Conservation (phyloP, 2,797 vertebrate genomes). For the Lacerta viridis region DNA sequence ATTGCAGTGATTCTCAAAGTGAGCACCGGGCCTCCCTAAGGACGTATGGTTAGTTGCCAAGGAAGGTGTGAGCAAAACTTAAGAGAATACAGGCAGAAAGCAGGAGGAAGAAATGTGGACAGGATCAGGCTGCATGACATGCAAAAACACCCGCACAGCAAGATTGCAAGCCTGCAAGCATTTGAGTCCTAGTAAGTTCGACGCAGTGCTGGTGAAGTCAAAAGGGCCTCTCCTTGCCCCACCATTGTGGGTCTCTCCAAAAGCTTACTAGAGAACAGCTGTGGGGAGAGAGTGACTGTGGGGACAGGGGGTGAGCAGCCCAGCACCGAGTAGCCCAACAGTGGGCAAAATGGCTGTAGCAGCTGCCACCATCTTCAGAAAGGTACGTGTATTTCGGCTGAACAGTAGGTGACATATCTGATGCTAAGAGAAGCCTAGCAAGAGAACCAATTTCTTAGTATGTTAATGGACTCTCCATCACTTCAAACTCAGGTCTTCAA, state of each 20-base stretch:
- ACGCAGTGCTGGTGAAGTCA: background rate
- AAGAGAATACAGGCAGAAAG: background rate
- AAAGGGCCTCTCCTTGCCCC: background rate
- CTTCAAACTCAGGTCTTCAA: too few species aligned
- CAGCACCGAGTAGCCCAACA: background rate
- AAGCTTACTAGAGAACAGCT: background rate
- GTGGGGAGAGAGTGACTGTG: too few species aligned
- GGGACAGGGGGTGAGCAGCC: background rate
- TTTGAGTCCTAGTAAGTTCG: background rate
- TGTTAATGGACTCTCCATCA: background rate
- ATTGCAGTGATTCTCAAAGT: slow-evolving; percentile 16
- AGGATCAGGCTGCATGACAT: background rate
- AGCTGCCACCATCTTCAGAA: too few species aligned
- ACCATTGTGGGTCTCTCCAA: background rate
- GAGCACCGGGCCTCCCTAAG: slow-evolving; percentile 8
- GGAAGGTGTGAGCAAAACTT: background rate
- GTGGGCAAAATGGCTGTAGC: too few species aligned
- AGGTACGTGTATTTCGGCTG: too few species aligned
- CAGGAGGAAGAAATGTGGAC: background rate
- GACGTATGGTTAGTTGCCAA: background rate
- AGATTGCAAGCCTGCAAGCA: background rate
- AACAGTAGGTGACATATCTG: too few species aligned
- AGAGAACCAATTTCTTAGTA: background rate
- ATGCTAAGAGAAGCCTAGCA: background rate
- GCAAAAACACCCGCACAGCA: background rate